Evolutionary conservation across 2,113 vertebrate genomes (phyloP).

Genomic region (Paralichthys olivaceus): DNA sequence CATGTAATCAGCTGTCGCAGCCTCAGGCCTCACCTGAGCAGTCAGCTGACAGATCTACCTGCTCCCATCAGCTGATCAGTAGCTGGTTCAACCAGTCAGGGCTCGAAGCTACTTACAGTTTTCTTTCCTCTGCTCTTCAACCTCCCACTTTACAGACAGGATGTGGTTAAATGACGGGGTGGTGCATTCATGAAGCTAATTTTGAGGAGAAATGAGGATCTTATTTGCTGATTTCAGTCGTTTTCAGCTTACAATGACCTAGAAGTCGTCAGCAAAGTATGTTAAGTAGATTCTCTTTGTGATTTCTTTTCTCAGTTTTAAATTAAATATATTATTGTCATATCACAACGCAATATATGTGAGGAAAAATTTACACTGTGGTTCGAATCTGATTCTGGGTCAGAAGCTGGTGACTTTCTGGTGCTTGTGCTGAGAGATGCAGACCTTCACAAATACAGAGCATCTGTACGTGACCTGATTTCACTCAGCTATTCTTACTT

Average conservation of each 20-base stretch:
- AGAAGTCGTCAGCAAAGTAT: neutral
- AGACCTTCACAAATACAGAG: slow-evolving; percentile 37
- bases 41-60: slow-evolving; percentile 41
- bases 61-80: slow-evolving; percentile 56
- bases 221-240: neutral
- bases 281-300: neutral
- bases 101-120: neutral
- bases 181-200: neutral
- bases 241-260: too few relatives aligned
- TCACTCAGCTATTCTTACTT: neutral
- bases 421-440: slow-evolving; percentile 9
- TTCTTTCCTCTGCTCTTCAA: neutral
- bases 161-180: neutral
- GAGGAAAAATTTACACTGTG: neutral
- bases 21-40: slow-evolving; percentile 24
- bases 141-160: neutral
- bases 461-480: neutral
- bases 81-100: slow-evolving; percentile 9
- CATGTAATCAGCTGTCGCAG: slow-evolving; percentile 21
- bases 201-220: neutral
- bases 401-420: neutral
- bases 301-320: too few relatives aligned
- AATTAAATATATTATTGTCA: neutral
- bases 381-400: neutral
- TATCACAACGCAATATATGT: neutral